Conservation (phyloP, 1,140 invertebrate species). For the Frieseomelitta varia region DNA sequence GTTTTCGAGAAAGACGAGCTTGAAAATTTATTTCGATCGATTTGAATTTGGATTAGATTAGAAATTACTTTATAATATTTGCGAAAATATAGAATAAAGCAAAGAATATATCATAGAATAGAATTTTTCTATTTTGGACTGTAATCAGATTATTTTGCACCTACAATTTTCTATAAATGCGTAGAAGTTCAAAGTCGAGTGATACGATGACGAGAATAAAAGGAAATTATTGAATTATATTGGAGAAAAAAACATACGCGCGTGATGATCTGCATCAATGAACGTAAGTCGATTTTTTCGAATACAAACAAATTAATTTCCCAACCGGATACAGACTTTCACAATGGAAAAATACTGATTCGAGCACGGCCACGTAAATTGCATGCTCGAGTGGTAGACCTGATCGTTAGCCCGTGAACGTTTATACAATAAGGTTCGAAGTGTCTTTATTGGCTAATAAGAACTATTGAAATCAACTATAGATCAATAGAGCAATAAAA, state of each 20-base stretch:
- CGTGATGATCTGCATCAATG: background rate
- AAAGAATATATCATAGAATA: too few relatives aligned
- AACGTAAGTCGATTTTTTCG: slow-evolving; percentile 38
- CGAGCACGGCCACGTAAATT: slow-evolving; percentile 44
- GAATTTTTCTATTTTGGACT: too few relatives aligned
- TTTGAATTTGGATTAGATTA: too few relatives aligned
- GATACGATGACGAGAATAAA: background rate
- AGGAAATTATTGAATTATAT: background rate
- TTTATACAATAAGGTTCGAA: slow-evolving; percentile 48
- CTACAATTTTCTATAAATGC: too few relatives aligned
- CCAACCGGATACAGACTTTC: slow-evolving; percentile 60
- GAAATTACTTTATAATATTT: too few relatives aligned
- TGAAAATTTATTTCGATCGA: too few relatives aligned
- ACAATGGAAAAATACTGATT: slow-evolving; percentile 60
- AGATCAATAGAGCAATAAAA: slow-evolving; percentile 33
- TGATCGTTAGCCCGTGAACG: slow-evolving; percentile 57
- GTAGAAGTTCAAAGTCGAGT: too few relatives aligned
- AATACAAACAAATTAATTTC: slow-evolving; percentile 43
- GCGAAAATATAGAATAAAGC: too few relatives aligned
- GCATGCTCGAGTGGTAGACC: slow-evolving; percentile 16
- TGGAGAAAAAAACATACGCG: background rate
- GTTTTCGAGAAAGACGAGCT: too few relatives aligned
- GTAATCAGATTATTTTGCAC: too few relatives aligned
- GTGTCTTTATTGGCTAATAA: slow-evolving; percentile 47
- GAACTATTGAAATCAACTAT: slow-evolving; percentile 46